These are phyloP conservation scores for Tillus elongatus DNA, from an alignment of 2,888 invertebrate genomes.

Conservation along the genomic window DNA sequence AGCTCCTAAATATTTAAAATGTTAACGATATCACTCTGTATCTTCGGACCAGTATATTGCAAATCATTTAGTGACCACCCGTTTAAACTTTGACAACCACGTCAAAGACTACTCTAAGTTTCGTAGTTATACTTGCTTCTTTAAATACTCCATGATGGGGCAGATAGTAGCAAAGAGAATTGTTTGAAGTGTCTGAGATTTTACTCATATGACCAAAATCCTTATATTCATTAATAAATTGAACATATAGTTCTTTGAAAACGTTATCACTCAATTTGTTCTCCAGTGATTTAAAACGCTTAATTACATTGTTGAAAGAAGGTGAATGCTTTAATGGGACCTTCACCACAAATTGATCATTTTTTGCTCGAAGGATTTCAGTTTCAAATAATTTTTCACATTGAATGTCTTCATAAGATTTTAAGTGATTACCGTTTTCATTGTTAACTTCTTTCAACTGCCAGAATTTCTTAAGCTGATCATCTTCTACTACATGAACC, in stretches of 20 bases:
- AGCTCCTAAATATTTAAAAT: too few relatives aligned
- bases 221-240: slow-evolving; percentile 4
- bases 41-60: too few relatives aligned
- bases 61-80: too few relatives aligned
- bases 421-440: too few relatives aligned
- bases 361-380: neutral
- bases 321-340: slow-evolving; percentile 2
- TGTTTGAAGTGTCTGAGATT: neutral
- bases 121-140: too few relatives aligned
- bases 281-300: slow-evolving; percentile 3
- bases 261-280: neutral
- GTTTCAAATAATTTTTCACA: neutral
- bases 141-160: too few relatives aligned
- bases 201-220: neutral
- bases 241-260: slow-evolving; percentile 1
- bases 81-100: too few relatives aligned
- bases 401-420: too few relatives aligned
- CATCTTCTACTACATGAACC: slow-evolving; percentile 1
- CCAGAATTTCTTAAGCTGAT: slow-evolving; percentile 3
- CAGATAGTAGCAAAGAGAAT: too few relatives aligned
- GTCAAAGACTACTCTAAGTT: too few relatives aligned
- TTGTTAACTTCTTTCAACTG: slow-evolving; percentile 2
- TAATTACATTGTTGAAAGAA: neutral
- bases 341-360: slow-evolving; percentile 1
- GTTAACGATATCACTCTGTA: too few relatives aligned